phyloP scores from a whole-genome alignment of 2,113 vertebrate genomes.

The Mandrillus leucophaeus region DNA sequence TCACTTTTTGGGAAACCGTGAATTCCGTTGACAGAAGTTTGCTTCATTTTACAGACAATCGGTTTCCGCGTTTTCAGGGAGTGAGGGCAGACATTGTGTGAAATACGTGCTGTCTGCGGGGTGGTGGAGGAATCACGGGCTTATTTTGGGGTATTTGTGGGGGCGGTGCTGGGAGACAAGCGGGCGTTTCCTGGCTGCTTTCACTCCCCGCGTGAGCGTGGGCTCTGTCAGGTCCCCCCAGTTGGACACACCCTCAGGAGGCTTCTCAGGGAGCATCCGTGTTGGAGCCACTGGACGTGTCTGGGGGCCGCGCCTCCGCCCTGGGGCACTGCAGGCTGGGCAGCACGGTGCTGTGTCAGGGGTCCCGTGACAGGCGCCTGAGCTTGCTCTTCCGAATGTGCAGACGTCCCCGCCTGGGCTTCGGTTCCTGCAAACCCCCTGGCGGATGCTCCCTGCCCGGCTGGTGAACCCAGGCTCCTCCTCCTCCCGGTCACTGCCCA shows the following conservation, averaged over 20 bases:
- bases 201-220: fast-evolving
- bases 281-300: neutral
- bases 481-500: neutral
- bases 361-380: neutral
- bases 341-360: neutral
- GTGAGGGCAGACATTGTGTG: fast-evolving
- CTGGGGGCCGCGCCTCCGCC: fast-evolving
- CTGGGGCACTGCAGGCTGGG: neutral
- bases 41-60: fast-evolving
- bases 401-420: neutral
- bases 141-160: neutral
- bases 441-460: neutral
- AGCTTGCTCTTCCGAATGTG: neutral
- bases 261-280: fast-evolving
- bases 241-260: neutral
- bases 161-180: neutral
- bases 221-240: neutral
- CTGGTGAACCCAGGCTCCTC: neutral
- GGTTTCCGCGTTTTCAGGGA: fast-evolving
- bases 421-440: neutral
- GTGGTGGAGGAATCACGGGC: fast-evolving
- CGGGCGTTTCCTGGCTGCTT: fast-evolving
- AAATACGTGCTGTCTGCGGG: fast-evolving
- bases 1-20: fast-evolving
- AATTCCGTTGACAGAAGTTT: fast-evolving